phyloP scores from a whole-genome alignment of 2,113 vertebrate genomes.

The Planiliza haematocheilus region DNA sequence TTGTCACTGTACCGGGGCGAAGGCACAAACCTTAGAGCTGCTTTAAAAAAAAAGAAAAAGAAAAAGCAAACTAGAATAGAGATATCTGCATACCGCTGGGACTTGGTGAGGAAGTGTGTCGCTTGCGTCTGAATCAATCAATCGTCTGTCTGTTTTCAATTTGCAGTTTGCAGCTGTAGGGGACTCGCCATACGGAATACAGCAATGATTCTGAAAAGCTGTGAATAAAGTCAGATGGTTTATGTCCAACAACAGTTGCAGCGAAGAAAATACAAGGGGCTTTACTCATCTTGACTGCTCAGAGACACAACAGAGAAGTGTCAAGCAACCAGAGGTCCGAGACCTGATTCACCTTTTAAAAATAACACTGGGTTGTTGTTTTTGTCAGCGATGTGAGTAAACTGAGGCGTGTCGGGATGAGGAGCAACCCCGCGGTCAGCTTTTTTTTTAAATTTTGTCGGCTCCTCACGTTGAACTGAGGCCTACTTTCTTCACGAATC shows the following conservation, averaged over 20 bases:
- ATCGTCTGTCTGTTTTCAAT: slow-evolving; percentile 13
- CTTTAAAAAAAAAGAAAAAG: no score
- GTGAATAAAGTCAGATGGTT: slow-evolving; percentile 9
- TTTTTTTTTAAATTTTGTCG: not conserved
- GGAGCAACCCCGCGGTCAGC: slow-evolving; percentile 12
- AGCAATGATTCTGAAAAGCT: slow-evolving; percentile 11
- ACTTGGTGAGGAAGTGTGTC: not conserved
- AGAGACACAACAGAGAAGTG: slow-evolving; percentile 23
- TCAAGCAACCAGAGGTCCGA: slow-evolving; percentile 29
- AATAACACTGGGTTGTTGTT: not conserved
- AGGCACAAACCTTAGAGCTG: not conserved
- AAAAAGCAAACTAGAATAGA: not conserved
- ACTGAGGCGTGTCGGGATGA: not conserved
- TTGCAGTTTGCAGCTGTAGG: slow-evolving; percentile 14
- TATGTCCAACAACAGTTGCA: slow-evolving; percentile 1
- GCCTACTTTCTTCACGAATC: not conserved
- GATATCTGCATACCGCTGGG: not conserved
- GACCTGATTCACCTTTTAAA: slow-evolving; percentile 17
- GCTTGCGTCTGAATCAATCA: slow-evolving; percentile 11
- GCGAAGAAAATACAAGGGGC: not conserved
- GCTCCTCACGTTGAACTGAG: slow-evolving; percentile 1
- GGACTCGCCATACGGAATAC: not conserved
- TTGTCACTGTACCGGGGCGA: no score
- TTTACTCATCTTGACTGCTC: slow-evolving; percentile 18
- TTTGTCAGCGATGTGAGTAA: not conserved